Evolutionary conservation across 2,113 vertebrate species (phyloP).

Genomic region (Carettochelys insculpta): DNA sequence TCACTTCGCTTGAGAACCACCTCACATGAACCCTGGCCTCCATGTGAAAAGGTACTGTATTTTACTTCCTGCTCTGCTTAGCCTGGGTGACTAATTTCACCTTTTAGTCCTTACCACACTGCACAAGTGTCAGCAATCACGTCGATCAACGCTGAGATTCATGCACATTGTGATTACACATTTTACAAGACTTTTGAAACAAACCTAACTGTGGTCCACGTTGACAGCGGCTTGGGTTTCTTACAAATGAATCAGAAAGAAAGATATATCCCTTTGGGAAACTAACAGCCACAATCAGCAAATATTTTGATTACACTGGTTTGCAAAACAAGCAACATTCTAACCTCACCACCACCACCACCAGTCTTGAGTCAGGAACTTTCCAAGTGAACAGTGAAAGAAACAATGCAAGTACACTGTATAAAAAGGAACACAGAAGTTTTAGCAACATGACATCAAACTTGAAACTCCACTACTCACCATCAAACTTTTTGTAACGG

Average conservation of each 20-base stretch:
- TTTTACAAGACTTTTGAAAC: rapidly evolving
- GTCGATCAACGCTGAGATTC: rapidly evolving
- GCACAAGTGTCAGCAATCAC: neutral
- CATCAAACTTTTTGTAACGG: slow-evolving; percentile 91
- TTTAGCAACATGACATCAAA: neutral
- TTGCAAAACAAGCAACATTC: slow-evolving; percentile 49
- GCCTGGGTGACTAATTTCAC: slow-evolving; percentile 18
- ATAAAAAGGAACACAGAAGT: neutral
- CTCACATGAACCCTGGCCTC: neutral
- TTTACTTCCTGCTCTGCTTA: slow-evolving; percentile 10
- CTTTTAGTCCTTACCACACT: neutral
- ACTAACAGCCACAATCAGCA: slow-evolving; percentile 45
- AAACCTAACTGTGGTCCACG: neutral
- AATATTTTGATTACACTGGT: slow-evolving; percentile 1
- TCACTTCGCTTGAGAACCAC: slow-evolving; percentile 17
- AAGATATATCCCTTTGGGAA: slow-evolving; percentile 28
- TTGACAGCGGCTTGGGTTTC: neutral
- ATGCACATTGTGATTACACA: rapidly evolving
- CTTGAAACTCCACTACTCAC: slow-evolving; percentile 65
- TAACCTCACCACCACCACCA: neutral
- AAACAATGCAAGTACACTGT: neutral
- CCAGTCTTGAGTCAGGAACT: slow-evolving; percentile 8
- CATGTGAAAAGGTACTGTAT: neutral
- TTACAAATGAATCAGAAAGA: slow-evolving; percentile 12
- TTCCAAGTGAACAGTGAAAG: slow-evolving; percentile 6